Base-by-base conservation (phyloP, 2,113 vertebrate species). In the Collichthys lucidus region DNA sequence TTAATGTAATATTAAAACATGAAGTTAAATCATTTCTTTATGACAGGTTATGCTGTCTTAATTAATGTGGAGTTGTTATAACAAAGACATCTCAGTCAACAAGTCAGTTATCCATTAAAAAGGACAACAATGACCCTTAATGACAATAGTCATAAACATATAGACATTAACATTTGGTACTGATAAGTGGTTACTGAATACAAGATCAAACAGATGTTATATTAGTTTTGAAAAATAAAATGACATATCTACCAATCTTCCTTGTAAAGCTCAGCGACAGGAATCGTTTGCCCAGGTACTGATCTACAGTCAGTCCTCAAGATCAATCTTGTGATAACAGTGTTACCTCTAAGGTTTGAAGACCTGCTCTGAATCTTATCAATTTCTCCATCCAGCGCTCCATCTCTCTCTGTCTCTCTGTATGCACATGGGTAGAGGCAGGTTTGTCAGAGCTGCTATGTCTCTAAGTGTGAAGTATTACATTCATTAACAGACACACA, bases 381-480 rank as follows among this genome's bases (percentile, higher is more conserved):
- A 63, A 63, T 77, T 84, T 64, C 56, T 68, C 24, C 42, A 60
- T 74, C 47, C 12, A 65, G 4, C 0, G 5, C 42, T 20, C 70
- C 60, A 61, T 44, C 5, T 16, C 4, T 61, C 24, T 66, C 22
- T 74, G 5, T 60, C 40, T 31, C 69, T 77, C 55, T 73, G 4
- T 35, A 12, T 5, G 20, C 60, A 74, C 24, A 67, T 49, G 46
- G 44, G 22, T 16, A 6, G 49, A 63, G 61, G 16, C 15, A 55
- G 56, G 77, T 62, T 75, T 76, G 12, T 53, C 14, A 26, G 64
- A 16, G 55, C 65, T 35, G 42, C 61, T n/a, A 14, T 73, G 57
- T 76, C 31, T 20, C 69, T 55, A 52, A 70, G n/a, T 73, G 56
- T 82, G 60, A 82, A 79, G 64, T 66, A 81, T 71, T 82, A 57